Conservation (phyloP, 2,888 invertebrate species). For the Oscheius sp. region DNA sequence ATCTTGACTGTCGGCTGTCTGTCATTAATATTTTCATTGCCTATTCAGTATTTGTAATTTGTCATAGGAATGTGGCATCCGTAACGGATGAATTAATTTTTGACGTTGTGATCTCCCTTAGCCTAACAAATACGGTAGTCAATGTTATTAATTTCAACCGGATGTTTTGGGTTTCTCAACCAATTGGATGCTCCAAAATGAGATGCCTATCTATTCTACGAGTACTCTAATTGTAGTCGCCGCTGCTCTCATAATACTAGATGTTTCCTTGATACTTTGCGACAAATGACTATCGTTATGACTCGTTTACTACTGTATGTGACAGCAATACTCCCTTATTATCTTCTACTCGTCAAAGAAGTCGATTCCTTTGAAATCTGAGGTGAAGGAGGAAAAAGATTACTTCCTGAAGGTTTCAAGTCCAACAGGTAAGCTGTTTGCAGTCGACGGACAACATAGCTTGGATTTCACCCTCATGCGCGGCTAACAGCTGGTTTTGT, state of each 20-base stretch:
- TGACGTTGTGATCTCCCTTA: background rate
- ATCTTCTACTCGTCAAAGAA: too few relatives aligned
- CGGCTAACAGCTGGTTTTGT: conserved; percentile 13
- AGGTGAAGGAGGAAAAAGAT: too few relatives aligned
- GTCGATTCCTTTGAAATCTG: too few relatives aligned
- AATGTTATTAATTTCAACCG: background rate
- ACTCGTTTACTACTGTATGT: background rate
- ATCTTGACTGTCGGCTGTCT: background rate
- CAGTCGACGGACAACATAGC: conserved; percentile 7
- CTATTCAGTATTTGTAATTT: too few relatives aligned
- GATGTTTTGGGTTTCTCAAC: background rate
- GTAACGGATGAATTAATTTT: too few relatives aligned
- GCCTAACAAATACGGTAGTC: background rate
- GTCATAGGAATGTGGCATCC: too few relatives aligned
- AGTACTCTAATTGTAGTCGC: too few relatives aligned
- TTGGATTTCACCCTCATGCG: conserved; percentile 18
- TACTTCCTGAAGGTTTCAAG: background rate
- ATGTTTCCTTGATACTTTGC: background rate
- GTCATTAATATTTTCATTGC: too few relatives aligned
- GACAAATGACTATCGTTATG: background rate
- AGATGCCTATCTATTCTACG: too few relatives aligned
- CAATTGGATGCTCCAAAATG: too few relatives aligned
- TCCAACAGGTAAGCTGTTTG: conserved; percentile 3
- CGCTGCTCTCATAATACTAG: too few relatives aligned
- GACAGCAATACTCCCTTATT: background rate